Evolutionary conservation across 1,140 invertebrate genomes (phyloP).

Genomic region (Sinonovacula constricta): DNA sequence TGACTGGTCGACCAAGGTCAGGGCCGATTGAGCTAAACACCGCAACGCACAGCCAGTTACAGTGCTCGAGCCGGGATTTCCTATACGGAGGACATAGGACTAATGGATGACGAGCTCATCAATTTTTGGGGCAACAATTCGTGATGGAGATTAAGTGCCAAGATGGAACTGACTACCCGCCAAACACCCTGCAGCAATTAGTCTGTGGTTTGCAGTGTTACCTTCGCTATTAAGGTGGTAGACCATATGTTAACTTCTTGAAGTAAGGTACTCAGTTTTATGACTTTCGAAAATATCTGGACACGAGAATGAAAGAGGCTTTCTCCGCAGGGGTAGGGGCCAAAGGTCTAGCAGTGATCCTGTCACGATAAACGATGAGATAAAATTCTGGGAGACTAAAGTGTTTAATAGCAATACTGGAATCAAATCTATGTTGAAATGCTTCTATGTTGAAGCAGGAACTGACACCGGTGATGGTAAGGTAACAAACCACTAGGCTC

Average conservation of each 20-base stretch:
- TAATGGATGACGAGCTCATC: background rate
- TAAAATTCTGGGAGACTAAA: background rate
- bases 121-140: constrained; percentile 22
- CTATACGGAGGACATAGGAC: constrained; percentile 15
- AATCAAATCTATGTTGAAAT: background rate
- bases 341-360: background rate
- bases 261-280: background rate
- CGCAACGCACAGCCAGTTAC: background rate
- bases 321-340: background rate
- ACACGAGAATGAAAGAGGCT: constrained; percentile 15
- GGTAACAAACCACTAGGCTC: background rate
- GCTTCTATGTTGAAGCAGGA: background rate
- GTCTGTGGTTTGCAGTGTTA: constrained; percentile 21
- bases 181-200: background rate
- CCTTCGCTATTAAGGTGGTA: background rate
- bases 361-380: background rate
- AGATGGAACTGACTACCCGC: constrained; percentile 6
- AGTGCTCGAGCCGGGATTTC: background rate
- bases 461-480: background rate
- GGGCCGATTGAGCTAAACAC: constrained; percentile 1
- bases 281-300: background rate
- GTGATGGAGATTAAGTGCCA: constrained; percentile 13
- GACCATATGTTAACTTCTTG: background rate
- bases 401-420: constrained; percentile 3
- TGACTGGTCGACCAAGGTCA: background rate